Evolutionary conservation across 2,113 vertebrate species (phyloP), one percentile per base, ranked within the genome.

Genomic region (Jaculus jaculus): DNA sequence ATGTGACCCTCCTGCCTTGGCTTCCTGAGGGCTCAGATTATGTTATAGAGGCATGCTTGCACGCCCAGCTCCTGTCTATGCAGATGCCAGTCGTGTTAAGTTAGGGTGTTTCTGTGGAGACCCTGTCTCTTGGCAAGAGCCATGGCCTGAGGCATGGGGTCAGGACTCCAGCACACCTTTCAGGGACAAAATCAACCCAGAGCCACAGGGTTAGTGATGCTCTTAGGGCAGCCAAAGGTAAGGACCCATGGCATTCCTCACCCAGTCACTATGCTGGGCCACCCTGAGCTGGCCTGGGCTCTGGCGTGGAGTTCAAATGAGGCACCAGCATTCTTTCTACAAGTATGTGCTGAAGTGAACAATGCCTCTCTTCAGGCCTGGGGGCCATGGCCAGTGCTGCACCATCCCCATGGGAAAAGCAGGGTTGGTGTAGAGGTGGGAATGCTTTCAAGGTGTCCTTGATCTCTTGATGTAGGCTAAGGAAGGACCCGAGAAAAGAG

Each of bases 231-330:
- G 26, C n/a, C 39, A 39, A 54, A 61, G 0, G 17, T 47, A 16
- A 24, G 79, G 16, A 90, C 15, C 65, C 16, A 15, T 2, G 78
- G 77, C n/a, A 73, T 51, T 6, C n/a, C 71, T 42, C n/a, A 2
- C 0, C 16, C 30, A 21, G 42, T 12, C n/a, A 23, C 68, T 3
- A 0, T 60, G n/a, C 61, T 24, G 23, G 23, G 26, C n/a, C 66
- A 42, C 10, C 2, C 4, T 8, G 61, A 34, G 20, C 77, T 17
- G 47, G 30, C 47, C 75, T 60, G 32, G 7, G 78, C 51, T 73
- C 37, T 15, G 60, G 12, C 74, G 4, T 47, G 21, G n/a, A 26
- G 37, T 24, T 60, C 30, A 63, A 61, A 73, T 3, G 66, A 87
- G 2, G 11, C 7, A 54, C 72, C 30, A 37, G 54, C 16, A 4